A percentile compares a stretch with the other conserved stretches of the same genome.
phyloP scores from a whole-genome alignment of 2,113 vertebrate species.

The Notarius quadriscutis region DNA sequence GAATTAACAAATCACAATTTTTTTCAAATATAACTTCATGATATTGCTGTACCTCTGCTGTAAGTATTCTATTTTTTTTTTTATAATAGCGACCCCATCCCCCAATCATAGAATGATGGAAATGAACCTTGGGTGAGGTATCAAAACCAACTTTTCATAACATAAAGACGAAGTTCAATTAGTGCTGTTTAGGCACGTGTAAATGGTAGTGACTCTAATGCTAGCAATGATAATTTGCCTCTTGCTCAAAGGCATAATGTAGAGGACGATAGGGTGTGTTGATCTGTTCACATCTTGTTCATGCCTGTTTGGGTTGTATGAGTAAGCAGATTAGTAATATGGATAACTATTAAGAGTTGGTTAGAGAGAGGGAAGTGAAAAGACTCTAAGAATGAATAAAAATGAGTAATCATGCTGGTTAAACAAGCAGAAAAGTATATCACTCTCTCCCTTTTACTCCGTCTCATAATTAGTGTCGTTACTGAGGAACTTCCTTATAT shows the following conservation, averaged over 20 bases:
- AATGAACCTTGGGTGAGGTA: not conserved
- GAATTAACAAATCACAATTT: too few relatives aligned
- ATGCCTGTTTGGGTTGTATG: conserved; percentile 20
- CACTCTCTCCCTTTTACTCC: conserved; percentile 56
- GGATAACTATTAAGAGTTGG: conserved; percentile 1
- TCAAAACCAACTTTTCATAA: conserved; percentile 1
- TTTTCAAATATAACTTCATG: not conserved
- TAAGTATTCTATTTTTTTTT: not conserved
- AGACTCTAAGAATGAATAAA: not conserved
- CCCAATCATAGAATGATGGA: not conserved
- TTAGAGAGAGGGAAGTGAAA: conserved; percentile 36
- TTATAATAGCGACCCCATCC: too few relatives aligned
- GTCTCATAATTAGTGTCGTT: conserved; percentile 74
- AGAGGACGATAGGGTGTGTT: not conserved
- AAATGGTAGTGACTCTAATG: not conserved
- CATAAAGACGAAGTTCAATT: not conserved
- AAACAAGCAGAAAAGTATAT: conserved; percentile 43
- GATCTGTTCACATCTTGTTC: conserved; percentile 15
- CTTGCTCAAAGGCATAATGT: conserved; percentile 22
- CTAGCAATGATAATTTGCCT: not conserved
- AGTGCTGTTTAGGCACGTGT: not conserved
- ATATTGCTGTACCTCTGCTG: not conserved
- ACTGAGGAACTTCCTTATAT: conserved; percentile 70
- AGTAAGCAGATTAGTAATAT: conserved; percentile 14
- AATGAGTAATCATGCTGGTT: not conserved